Evolutionary conservation across 2,113 vertebrate genomes (phyloP), one percentile per base, ranked within the genome.

Genomic region (Silurus asotus): DNA sequence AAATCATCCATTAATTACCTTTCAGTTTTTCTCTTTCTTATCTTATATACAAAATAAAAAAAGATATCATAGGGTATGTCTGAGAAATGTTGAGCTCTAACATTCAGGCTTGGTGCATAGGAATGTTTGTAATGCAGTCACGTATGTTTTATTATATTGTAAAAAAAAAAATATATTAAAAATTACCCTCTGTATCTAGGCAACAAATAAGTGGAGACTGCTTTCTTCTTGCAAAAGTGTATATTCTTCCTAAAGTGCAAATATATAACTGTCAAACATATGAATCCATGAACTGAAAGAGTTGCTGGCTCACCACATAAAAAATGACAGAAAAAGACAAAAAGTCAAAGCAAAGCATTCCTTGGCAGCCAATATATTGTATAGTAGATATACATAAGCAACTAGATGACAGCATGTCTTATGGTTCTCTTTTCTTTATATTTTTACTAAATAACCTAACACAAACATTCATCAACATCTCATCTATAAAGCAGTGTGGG

Each of bases 161-260:
- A 79, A 79, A 79, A 45, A 51, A 58, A 59, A 4, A 79, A 37
- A 79, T 59, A 79, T 20, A 51, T 37, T 37, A 4, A 79, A 10
- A 8, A 25, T 19, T 59, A 48, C 19, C 2, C 8, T 5, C 37
- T 81, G 45, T 64, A 81, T 64, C 37, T 59, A 64, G 79, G 59
- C 79, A 64, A 64, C 7, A 10, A 49, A 65, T 49, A 20, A 81
- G 13, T 64, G 51, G 20, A 48, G 8, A 9, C 37, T 80, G 58
- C 78, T 80, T 80, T 61, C 28, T 61, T 45, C 37, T 48, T 62
- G 15, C 78, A 61, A 80, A 61, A 80, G 70, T 51, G 23, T 76
- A 14, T 76, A n/a, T 55, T 51, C 23, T 76, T 53, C 9, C 74
- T 53, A 53, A 75, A 53, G 74, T 53, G 74, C 49, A 77, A 77